Evolutionary conservation across 2,113 vertebrate genomes (phyloP).

Genomic region (Anser brachyrhynchus): DNA sequence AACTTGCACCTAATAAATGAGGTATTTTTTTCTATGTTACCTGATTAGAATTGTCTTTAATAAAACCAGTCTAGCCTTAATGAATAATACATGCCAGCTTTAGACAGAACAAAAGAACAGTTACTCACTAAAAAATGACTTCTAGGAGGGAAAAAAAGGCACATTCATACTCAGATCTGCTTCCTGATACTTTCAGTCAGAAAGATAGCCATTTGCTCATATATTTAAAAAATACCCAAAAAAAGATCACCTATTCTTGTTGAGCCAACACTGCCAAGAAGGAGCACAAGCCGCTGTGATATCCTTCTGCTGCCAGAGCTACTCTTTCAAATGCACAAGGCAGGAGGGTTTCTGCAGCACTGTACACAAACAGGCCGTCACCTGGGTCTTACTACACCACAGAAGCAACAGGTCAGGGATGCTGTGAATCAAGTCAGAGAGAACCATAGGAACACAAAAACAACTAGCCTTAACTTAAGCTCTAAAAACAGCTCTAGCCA

Average conservation of each 20-base stretch:
- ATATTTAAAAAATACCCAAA: not conserved
- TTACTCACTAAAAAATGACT: not conserved
- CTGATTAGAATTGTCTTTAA: slow-evolving; percentile 29
- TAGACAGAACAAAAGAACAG: not conserved
- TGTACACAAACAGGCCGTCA: not conserved
- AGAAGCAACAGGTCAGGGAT: not conserved
- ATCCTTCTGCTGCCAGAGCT: not conserved
- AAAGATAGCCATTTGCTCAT: not conserved
- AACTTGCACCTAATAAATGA: not conserved
- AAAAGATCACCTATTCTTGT: not conserved
- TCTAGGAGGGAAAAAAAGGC: not conserved
- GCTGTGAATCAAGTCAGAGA: not conserved
- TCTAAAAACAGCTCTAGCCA: not conserved
- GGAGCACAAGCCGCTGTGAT: rapidly evolving
- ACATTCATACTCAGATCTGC: not conserved
- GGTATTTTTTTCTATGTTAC: not conserved
- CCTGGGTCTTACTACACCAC: not conserved
- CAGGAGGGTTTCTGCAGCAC: not conserved
- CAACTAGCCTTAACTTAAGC: not conserved
- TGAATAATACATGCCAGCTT: slow-evolving; percentile 16
- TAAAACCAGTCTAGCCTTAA: not conserved
- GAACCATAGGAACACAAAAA: not conserved
- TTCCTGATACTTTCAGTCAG: not conserved
- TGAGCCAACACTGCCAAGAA: not conserved
- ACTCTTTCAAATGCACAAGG: not conserved